Evolutionary conservation across 64 coral and sea anemone genomes (phyloP), one percentile per base, ranked within the genome.

Genomic region (Porites lutea): DNA sequence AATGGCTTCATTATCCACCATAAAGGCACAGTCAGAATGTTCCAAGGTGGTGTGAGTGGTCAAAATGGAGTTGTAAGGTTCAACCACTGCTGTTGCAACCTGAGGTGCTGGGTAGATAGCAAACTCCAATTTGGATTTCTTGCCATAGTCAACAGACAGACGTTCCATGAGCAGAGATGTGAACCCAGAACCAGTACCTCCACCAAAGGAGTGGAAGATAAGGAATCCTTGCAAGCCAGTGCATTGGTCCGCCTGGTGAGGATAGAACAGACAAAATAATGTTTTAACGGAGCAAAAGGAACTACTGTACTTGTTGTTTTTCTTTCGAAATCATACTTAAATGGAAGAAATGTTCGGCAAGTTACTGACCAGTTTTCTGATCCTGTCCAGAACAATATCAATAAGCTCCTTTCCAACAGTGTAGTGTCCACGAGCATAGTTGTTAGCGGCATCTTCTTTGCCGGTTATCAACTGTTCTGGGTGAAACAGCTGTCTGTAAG

Each of bases 191-290:
- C 58, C 58, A 65, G 82, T 65, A 22, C 82, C 82, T 43, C 82
- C 82, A 86, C 82, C 82, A 70, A 86, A 86, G 45, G 82, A 86
- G 49, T 86, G 82, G 82, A 86, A 86, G 48, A 88, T 76, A 14
- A 88, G 54, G 21, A 88, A 88, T 75, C 86, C 86, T 88, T 88
- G 86, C 48, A 88, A 57, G 18, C 86, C 86, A 50, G 82, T 86
- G 8, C 82, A 86, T 20, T 86, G 80, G 27, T 83, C 80, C 63
- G 80, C 80, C 80, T 83, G 23, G 44, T 13, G 43, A 84, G 43
- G 4, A 64, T 8, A 88, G 20, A 59, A 18, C n/a, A 3, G 73
- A 0, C 1, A 1, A 65, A 19, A 37, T 37, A 37, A 37, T 37
- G 5, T 13, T 14, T 2, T 2, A 13, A 16, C 4, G 18, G 8